phyloP scores from a whole-genome alignment of 1,140 invertebrate species.

The Cydia splendana region DNA sequence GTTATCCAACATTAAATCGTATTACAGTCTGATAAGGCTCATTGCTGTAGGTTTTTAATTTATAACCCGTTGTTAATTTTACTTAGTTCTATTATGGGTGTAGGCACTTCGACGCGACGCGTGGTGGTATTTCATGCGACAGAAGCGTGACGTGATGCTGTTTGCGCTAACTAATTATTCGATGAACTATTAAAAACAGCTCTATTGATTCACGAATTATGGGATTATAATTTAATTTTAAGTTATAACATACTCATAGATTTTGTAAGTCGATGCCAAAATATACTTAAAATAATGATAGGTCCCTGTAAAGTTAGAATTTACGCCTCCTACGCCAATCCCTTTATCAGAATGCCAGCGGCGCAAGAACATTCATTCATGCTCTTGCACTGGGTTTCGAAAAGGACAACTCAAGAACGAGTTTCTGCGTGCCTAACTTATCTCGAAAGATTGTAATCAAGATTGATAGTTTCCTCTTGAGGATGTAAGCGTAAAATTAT shows the following conservation, averaged over 20 bases:
- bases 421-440: conserved; percentile 43
- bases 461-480: conserved; percentile 49
- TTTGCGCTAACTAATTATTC: conserved; percentile 65
- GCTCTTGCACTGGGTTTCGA: conserved; percentile 44
- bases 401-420: conserved; percentile 37
- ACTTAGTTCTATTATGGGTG: conserved; percentile 71
- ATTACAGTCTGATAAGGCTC: conserved; percentile 38
- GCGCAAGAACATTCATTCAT: conserved; percentile 33
- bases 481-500: neutral
- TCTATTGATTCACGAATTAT: neutral
- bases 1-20: conserved; percentile 44
- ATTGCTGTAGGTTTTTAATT: conserved; percentile 24
- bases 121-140: conserved; percentile 53
- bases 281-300: neutral
- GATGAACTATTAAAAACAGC: conserved; percentile 48
- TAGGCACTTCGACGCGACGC: conserved; percentile 58
- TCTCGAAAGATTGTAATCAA: conserved; percentile 52
- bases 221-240: too few relatives aligned
- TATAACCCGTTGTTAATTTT: conserved; percentile 53
- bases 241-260: neutral
- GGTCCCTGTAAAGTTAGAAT: too few relatives aligned
- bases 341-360: neutral
- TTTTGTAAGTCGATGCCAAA: neutral
- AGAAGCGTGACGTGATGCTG: conserved; percentile 61
- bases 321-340: neutral